These are phyloP conservation scores for Coelopa pilipes DNA, from an alignment of 2,888 invertebrate genomes.

Conservation along the genomic window DNA sequence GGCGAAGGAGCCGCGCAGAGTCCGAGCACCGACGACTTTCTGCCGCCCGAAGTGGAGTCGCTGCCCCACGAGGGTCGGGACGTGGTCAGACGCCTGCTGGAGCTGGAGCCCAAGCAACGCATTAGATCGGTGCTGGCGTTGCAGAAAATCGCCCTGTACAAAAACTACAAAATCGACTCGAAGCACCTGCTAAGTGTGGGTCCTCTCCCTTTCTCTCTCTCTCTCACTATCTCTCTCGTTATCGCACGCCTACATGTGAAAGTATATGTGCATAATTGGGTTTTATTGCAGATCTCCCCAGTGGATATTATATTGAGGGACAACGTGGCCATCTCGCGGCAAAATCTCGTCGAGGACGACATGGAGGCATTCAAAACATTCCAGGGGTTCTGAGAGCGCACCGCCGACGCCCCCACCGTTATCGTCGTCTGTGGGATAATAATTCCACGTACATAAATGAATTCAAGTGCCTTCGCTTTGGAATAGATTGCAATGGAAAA, in stretches of 20 bases:
- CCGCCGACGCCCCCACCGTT: no score
- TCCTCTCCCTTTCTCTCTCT: constrained; percentile 18
- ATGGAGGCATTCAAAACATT: constrained; percentile 48
- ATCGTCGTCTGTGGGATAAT: no score
- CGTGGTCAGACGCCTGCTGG: constrained; percentile 55
- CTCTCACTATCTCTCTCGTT: neutral
- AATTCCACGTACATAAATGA: no score
- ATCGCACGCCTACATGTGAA: neutral
- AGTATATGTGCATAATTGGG: neutral
- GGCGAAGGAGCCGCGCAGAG: neutral
- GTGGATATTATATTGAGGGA: constrained; percentile 52
- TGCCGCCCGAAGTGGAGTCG: constrained; percentile 52
- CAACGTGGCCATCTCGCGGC: constrained; percentile 45
- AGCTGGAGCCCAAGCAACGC: constrained; percentile 54
- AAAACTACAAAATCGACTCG: constrained; percentile 56
- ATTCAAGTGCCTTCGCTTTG: no score
- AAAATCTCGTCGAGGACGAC: constrained; percentile 39
- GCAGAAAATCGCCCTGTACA: constrained; percentile 60
- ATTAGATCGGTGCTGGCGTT: constrained; percentile 58
- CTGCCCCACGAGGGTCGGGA: constrained; percentile 56
- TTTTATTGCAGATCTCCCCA: constrained; percentile 49
- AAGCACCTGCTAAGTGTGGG: constrained; percentile 54
- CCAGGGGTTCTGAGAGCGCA: constrained; percentile 49
- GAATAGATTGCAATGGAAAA: no score
- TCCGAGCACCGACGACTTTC: constrained; percentile 37